Conservation (phyloP, 2,113 vertebrate species). For the Syngnathoides biaculeatus region DNA sequence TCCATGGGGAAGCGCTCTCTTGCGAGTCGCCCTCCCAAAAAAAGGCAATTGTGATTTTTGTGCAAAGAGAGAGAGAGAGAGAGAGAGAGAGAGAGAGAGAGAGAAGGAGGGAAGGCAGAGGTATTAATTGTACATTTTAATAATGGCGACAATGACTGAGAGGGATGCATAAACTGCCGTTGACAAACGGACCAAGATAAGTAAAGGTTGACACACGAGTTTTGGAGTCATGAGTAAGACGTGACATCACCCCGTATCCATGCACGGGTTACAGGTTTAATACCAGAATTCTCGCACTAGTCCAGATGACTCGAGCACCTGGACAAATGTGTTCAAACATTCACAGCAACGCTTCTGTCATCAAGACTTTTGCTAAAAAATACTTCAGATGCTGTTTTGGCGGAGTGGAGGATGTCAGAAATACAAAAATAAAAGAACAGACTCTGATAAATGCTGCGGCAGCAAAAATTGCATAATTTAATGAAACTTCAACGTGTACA, state of each 20-base stretch:
- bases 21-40: slow-evolving; percentile 61
- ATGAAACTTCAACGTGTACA: not conserved
- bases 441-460: not conserved
- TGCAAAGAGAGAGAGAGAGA: slow-evolving; percentile 1
- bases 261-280: slow-evolving; percentile 25
- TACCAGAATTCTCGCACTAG: slow-evolving; percentile 7
- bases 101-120: too few species aligned
- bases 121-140: slow-evolving; percentile 24
- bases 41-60: slow-evolving; percentile 46
- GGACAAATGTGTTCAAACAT: not conserved
- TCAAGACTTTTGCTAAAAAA: not conserved
- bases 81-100: slow-evolving; percentile 5
- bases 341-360: not conserved
- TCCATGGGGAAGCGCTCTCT: slow-evolving; percentile 42
- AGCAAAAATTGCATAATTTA: not conserved
- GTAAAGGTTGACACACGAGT: slow-evolving; percentile 7
- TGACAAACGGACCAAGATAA: slow-evolving; percentile 14
- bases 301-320: slow-evolving; percentile 8
- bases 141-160: not conserved
- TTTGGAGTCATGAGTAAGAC: slow-evolving; percentile 41
- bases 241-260: slow-evolving; percentile 50
- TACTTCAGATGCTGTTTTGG: not conserved
- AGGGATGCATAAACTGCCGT: not conserved
- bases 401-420: not conserved
- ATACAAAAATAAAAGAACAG: not conserved